Percentiles rank a stretch among this genome's conserved stretches.
Conservation (phyloP, 2,113 vertebrate species). For the Clinocottus analis region DNA sequence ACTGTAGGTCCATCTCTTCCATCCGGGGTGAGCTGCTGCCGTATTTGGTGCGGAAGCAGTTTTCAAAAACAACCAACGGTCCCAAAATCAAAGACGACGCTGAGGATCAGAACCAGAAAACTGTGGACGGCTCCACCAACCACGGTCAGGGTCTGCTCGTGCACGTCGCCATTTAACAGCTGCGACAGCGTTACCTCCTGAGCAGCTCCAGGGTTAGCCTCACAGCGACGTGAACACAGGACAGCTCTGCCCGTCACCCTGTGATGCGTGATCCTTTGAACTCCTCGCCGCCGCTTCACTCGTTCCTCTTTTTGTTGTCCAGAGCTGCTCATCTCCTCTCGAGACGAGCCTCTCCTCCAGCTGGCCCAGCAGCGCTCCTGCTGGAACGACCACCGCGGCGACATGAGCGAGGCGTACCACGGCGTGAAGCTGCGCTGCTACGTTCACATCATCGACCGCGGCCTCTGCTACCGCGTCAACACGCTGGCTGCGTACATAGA, state of each 20-base stretch:
- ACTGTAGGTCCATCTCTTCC: slow-evolving; percentile 90
- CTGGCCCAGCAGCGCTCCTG: slow-evolving; percentile 89
- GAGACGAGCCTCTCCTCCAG: slow-evolving; percentile 86
- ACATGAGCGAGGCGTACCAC: slow-evolving; percentile 90
- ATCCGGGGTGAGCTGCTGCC: slow-evolving; percentile 95
- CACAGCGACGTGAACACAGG: no score
- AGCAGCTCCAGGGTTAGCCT: no score
- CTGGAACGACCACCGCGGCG: slow-evolving; percentile 93
- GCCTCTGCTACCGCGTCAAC: slow-evolving; percentile 93
- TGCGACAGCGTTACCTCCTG: not conserved
- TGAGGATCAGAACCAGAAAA: slow-evolving; percentile 88
- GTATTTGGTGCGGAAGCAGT: slow-evolving; percentile 95
- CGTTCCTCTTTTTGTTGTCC: not conserved
- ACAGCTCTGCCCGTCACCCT: no score
- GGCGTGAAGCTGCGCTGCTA: slow-evolving; percentile 93
- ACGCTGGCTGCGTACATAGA: slow-evolving; percentile 95
- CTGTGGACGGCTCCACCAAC: slow-evolving; percentile 79
- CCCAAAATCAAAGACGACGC: slow-evolving; percentile 84
- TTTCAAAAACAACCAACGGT: slow-evolving; percentile 83
- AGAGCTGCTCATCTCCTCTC: slow-evolving; percentile 91
- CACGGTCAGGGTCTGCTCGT: slow-evolving; percentile 49
- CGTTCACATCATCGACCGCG: slow-evolving; percentile 93
- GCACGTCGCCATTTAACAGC: not conserved
- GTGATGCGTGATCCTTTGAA: no score
- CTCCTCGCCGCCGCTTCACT: no score